phyloP scores from a whole-genome alignment of 1,140 invertebrate genomes.

The Lethocerus indicus region DNA sequence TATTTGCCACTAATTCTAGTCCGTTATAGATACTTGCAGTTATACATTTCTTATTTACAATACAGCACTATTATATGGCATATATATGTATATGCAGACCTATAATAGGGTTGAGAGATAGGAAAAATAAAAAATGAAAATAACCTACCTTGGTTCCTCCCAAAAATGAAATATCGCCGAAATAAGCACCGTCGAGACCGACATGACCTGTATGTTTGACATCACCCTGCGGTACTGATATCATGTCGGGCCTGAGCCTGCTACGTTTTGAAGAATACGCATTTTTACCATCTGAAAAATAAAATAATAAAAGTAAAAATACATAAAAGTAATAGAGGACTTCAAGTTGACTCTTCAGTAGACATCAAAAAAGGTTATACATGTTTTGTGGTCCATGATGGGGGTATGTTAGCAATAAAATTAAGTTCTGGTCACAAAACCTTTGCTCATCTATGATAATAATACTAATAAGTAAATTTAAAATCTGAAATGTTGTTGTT shows the following conservation, averaged over 20 bases:
- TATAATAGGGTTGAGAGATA: conserved; percentile 15
- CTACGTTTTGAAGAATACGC: conserved; percentile 40
- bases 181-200: conserved; percentile 89
- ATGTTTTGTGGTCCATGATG: background rate
- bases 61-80: background rate
- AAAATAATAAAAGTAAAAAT: conserved; percentile 1
- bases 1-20: background rate
- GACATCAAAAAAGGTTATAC: background rate
- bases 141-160: conserved; percentile 38
- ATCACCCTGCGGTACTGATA: conserved; percentile 90
- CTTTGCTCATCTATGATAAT: background rate
- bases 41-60: background rate
- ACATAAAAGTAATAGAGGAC: conserved; percentile 2
- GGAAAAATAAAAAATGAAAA: conserved; percentile 9
- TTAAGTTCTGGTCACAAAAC: background rate
- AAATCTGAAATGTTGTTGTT: too few species aligned
- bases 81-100: conserved; percentile 1
- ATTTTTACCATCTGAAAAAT: conserved; percentile 29
- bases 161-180: conserved; percentile 84
- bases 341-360: too few species aligned
- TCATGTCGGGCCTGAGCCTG: conserved; percentile 79
- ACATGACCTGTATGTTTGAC: conserved; percentile 94
- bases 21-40: background rate
- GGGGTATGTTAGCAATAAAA: background rate
- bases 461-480: background rate